phyloP scores from a whole-genome alignment of 2,797 vertebrate species.

The Molossus molossus region DNA sequence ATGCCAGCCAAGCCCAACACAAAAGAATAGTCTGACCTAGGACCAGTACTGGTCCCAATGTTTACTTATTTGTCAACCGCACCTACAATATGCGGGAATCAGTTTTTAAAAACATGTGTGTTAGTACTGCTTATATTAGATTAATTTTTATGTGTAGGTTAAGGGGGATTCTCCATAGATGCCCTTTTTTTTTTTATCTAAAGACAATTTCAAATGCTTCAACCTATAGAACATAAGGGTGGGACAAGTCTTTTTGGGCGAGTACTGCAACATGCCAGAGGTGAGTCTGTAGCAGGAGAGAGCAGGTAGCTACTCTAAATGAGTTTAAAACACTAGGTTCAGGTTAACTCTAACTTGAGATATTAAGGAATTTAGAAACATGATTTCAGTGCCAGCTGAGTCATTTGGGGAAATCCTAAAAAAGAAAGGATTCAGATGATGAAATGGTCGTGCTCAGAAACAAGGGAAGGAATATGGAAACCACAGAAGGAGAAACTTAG shows the following conservation, averaged over 20 bases:
- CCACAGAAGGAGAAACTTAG: background rate
- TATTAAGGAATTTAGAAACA: conserved; percentile 3
- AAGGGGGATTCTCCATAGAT: background rate
- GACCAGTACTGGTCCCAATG: background rate
- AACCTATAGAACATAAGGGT: background rate
- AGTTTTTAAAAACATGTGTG: background rate
- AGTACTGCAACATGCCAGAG: background rate
- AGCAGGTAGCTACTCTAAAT: background rate
- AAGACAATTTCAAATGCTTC: background rate
- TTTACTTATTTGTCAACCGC: background rate
- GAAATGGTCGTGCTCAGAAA: background rate
- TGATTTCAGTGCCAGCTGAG: conserved; percentile 6
- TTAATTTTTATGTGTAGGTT: background rate
- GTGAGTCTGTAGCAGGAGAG: background rate
- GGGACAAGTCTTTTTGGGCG: background rate
- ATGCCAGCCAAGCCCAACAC: background rate
- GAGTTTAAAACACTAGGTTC: conserved; percentile 13
- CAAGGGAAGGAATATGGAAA: conserved; percentile 20
- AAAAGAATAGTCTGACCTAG: background rate
- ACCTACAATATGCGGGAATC: background rate
- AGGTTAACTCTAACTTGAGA: conserved; percentile 4
- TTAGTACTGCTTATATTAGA: background rate
- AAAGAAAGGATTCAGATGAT: background rate
- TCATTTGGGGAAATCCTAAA: background rate
- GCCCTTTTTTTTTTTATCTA: background rate